Evolutionary conservation across 1,140 invertebrate species (phyloP).

Genomic region (Megalonaias nervosa): DNA sequence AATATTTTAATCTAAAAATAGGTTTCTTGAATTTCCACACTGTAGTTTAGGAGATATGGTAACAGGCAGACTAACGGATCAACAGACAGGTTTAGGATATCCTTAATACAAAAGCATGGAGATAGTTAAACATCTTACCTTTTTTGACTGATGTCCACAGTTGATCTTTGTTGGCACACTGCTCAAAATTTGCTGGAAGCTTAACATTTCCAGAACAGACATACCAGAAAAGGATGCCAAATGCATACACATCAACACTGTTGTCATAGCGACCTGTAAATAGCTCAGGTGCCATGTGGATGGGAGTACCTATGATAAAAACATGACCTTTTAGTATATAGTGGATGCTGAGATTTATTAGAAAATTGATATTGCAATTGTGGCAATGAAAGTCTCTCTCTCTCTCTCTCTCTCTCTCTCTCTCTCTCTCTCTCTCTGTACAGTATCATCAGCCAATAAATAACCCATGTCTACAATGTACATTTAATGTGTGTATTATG

Average conservation of each 20-base stretch:
- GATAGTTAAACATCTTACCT: conserved; percentile 75
- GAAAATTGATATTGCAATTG: too few relatives aligned
- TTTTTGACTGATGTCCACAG: conserved; percentile 87
- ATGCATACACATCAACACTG: conserved; percentile 91
- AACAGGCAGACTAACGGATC: background rate
- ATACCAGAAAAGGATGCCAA: conserved; percentile 94
- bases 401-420: too few relatives aligned
- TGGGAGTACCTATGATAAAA: conserved; percentile 77
- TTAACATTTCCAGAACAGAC: conserved; percentile 87
- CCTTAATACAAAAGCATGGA: conserved; percentile 24
- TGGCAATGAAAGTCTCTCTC: too few relatives aligned
- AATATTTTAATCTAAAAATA: background rate
- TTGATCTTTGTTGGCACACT: conserved; percentile 90
- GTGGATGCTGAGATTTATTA: too few relatives aligned
- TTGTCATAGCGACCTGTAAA: conserved; percentile 84
- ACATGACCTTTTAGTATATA: too few relatives aligned
- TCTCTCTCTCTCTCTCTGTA: too few relatives aligned
- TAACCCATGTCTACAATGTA: too few relatives aligned
- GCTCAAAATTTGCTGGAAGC: conserved; percentile 86
- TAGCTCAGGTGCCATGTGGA: conserved; percentile 94
- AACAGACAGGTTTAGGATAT: conserved; percentile 29
- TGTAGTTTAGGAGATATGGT: background rate
- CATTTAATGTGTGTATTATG: too few relatives aligned
- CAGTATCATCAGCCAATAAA: too few relatives aligned
- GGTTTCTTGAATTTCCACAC: background rate